These are phyloP conservation scores for Osedax fenrisi DNA, from an alignment of 2,888 invertebrate species.

Conservation along the genomic window DNA sequence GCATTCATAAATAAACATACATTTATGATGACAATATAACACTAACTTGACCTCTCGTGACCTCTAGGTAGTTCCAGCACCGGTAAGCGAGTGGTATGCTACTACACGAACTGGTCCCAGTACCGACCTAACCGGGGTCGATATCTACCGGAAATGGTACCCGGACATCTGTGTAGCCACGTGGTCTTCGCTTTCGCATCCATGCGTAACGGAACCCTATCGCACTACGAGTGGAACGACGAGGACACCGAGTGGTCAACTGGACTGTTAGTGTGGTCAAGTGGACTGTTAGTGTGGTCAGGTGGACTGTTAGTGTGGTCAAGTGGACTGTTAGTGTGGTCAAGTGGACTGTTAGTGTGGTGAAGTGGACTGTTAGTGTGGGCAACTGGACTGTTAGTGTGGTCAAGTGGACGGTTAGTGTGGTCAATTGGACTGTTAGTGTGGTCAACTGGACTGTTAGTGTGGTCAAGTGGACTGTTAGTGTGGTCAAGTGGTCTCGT, in stretches of 20 bases:
- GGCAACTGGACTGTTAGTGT: slow-evolving; percentile 35
- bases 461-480: slow-evolving; percentile 82
- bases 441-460: no score
- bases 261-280: slow-evolving; percentile 35
- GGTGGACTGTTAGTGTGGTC: no score
- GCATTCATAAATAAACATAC: no score
- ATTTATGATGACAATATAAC: no score
- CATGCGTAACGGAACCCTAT: slow-evolving; percentile 83
- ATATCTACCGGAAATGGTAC: slow-evolving; percentile 83
- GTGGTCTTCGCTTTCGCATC: slow-evolving; percentile 94
- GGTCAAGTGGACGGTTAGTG: no score
- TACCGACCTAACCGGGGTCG: slow-evolving; percentile 73
- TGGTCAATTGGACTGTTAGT: no score
- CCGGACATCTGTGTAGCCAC: slow-evolving; percentile 85
- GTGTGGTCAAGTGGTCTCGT: slow-evolving; percentile 65
- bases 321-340: no score
- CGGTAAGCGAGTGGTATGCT: slow-evolving; percentile 67
- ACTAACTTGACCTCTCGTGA: no score
- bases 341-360: slow-evolving; percentile 82
- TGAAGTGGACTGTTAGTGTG: slow-evolving; percentile 56
- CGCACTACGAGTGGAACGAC: slow-evolving; percentile 83
- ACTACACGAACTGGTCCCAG: slow-evolving; percentile 97
- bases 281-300: no score
- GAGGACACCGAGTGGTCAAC: slow-evolving; percentile 46
- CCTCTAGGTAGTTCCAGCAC: no score